Base-by-base conservation (phyloP, 2,113 vertebrate species). In the Onychostruthus taczanowskii region DNA sequence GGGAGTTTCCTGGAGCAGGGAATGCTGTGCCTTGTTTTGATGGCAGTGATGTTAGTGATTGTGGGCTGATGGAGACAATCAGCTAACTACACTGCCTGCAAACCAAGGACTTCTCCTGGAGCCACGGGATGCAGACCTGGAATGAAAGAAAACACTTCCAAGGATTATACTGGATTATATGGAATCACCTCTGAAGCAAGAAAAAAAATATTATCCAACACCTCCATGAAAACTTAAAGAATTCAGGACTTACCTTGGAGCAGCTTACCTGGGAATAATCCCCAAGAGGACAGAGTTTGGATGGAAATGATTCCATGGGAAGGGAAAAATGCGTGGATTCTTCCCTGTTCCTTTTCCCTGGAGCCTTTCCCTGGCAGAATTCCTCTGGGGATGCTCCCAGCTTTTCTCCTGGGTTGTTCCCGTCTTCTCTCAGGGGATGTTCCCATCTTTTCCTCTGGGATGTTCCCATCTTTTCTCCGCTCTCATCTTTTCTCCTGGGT, bases 51-150 rank as follows among this genome's bases (percentile, higher is more conserved):
- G 97, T 97, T 98, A 99, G 98, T 99, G 98, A 99, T 98, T 99
- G 98, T 37, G 84, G 63, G 17, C 43, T 13, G 8, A 5, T 6
- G 39, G 64, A 61, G 76, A 98, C 98, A 99, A 99, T 98, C 98
- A 99, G 98, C 98, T 99, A 99, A 98, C 97, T 97, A 98, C 98
- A 99, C 98, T 99, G 98, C 98, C 98, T 99, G 94, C 98, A 99
- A 98, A 98, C 98, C 98, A 98, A 98, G 98, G 92, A 97, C 98
- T 92, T 52, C 87, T 67, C 68, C 16, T 14, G 83, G 61, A 23
- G 18, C 9, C 30, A 0, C 3, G 46, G 35, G 68, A 22, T 56
- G 41, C 93, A 41, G 20, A 69, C 81, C 97, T 97, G 78, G 14
- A 35, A 85, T 1, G 10, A 89, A 75, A 50, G 35, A n/a, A 84